A percentile compares a stretch with the other conserved stretches of the same genome.
Evolutionary conservation across 2,888 invertebrate species (phyloP).

Genomic region (Leptarthrus brevirostris): DNA sequence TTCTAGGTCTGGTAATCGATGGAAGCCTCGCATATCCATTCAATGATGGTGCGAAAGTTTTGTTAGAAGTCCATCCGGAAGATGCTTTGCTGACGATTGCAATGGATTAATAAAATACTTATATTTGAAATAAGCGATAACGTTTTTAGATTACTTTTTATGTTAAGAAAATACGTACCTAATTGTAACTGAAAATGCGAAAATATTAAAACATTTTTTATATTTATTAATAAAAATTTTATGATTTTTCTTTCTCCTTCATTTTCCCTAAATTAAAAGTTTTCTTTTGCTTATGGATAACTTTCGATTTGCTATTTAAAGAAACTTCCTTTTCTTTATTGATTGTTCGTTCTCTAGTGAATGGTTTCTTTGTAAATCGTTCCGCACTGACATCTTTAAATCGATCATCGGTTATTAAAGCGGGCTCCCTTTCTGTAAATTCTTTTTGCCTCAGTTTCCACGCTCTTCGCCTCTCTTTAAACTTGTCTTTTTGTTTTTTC

Average conservation of each 20-base stretch:
- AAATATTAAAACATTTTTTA: neutral
- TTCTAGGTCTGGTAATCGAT: slow-evolving; percentile 90
- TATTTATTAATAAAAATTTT: neutral
- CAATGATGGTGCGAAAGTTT: slow-evolving; percentile 91
- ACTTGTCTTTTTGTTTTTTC: slow-evolving; percentile 63
- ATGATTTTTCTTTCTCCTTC: slow-evolving; percentile 6
- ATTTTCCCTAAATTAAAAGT: neutral
- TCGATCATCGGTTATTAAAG: slow-evolving; percentile 62
- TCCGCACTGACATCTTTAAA: slow-evolving; percentile 61
- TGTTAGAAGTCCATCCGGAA: slow-evolving; percentile 84
- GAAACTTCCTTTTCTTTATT: too few species aligned
- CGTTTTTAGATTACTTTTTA: neutral
- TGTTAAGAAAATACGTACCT: neutral
- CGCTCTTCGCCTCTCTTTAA: slow-evolving; percentile 61
- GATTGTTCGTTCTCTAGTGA: slow-evolving; percentile 38
- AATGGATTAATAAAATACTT: slow-evolving; percentile 60
- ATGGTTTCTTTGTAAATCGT: slow-evolving; percentile 60
- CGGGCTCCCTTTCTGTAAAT: slow-evolving; percentile 55
- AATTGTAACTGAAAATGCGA: neutral
- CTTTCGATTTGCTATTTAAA: neutral
- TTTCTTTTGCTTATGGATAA: neutral
- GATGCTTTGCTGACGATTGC: slow-evolving; percentile 87
- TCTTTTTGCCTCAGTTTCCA: slow-evolving; percentile 59
- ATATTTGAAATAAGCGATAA: neutral
- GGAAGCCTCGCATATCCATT: slow-evolving; percentile 94